Conservation (phyloP, 2,797 vertebrate genomes). For the Phaenicophaeus curvirostris region DNA sequence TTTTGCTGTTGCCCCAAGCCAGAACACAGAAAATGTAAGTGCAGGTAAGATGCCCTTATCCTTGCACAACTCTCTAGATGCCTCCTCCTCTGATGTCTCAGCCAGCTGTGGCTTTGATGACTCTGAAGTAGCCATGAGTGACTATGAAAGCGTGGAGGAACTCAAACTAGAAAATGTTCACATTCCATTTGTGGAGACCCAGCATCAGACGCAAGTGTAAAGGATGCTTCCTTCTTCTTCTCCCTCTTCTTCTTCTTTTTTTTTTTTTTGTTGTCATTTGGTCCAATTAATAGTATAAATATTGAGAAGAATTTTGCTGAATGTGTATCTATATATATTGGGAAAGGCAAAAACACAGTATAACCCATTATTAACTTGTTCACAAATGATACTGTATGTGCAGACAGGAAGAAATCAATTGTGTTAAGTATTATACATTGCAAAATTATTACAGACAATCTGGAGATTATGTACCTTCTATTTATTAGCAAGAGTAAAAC, state of each 20-base stretch:
- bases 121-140: conserved; percentile 86
- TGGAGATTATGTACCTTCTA: conserved; percentile 46
- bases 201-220: conserved; percentile 98
- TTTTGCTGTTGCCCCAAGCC: conserved; percentile 77
- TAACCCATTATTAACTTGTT: conserved; percentile 60
- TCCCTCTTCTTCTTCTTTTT: neutral
- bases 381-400: conserved; percentile 48
- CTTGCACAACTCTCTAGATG: conserved; percentile 84
- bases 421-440: neutral
- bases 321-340: conserved; percentile 43
- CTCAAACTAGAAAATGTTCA: conserved; percentile 78
- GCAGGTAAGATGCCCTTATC: conserved; percentile 81
- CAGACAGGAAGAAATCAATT: conserved; percentile 25
- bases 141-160: conserved; percentile 89
- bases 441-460: conserved; percentile 52
- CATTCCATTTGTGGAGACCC: conserved; percentile 82
- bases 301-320: conserved; percentile 40
- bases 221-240: neutral
- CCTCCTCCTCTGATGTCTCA: conserved; percentile 88
- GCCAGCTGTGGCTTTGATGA: conserved; percentile 82
- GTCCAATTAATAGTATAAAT: conserved; percentile 47
- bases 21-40: conserved; percentile 74
- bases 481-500: conserved; percentile 48
- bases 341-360: conserved; percentile 22
- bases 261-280: neutral